Percentiles rank a stretch among this genome's conserved stretches.
phyloP scores from a whole-genome alignment of 2,113 vertebrate genomes.

The Corapipo altera region DNA sequence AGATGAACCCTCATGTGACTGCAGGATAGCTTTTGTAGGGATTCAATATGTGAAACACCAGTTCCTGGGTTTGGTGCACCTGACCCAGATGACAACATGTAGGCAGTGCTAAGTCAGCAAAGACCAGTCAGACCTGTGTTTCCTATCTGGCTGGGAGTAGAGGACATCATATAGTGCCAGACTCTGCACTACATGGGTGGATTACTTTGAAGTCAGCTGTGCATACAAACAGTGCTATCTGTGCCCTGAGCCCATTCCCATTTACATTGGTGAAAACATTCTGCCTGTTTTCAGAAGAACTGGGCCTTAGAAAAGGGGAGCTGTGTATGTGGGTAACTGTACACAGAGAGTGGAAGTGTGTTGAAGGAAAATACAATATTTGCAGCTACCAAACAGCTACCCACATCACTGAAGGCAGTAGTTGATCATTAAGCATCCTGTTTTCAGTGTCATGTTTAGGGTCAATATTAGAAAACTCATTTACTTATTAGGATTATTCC shows the following conservation, averaged over 20 bases:
- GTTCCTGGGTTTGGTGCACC: not conserved
- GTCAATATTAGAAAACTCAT: not conserved
- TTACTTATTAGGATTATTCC: not conserved
- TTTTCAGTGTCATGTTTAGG: not conserved
- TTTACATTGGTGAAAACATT: not conserved
- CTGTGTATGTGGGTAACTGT: not conserved
- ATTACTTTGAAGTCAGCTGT: not conserved
- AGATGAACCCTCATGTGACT: not conserved
- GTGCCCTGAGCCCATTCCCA: not conserved
- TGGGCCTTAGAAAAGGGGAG: not conserved
- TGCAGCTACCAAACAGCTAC: not conserved
- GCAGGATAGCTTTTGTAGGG: not conserved
- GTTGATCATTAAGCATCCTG: not conserved
- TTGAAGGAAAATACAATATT: not conserved
- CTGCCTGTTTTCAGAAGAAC: not conserved
- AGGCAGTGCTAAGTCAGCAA: not conserved
- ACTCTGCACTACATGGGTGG: not conserved
- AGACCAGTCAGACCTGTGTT: not conserved
- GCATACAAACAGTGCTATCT: not conserved
- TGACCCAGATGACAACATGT: rapidly evolving
- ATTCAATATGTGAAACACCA: not conserved
- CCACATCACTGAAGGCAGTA: not conserved
- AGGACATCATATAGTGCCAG: not conserved
- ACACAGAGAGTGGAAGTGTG: not conserved
- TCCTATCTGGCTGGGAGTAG: not conserved